Conservation (phyloP, 1,140 invertebrate genomes). For the Drosophila insularis region DNA sequence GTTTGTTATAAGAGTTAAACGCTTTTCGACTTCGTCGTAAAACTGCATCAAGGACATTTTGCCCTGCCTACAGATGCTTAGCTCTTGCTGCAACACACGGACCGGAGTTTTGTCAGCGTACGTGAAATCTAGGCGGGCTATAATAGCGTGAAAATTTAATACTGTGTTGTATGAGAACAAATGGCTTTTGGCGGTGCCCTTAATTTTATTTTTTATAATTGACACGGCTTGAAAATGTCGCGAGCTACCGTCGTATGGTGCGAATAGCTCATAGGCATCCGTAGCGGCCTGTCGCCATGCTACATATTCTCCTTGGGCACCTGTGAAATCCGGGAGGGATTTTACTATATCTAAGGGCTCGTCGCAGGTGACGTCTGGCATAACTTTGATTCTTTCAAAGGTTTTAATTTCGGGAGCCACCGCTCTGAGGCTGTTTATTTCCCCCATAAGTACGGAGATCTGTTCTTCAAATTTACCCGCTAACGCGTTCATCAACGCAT, state of each 20-base stretch:
- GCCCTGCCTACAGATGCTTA: background rate
- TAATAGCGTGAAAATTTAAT: background rate
- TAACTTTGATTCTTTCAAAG: too few species aligned
- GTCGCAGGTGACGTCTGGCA: background rate
- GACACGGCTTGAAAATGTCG: background rate
- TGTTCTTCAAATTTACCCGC: too few species aligned
- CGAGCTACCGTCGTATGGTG: too few species aligned
- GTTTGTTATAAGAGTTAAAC: background rate
- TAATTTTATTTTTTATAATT: background rate
- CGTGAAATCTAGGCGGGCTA: background rate
- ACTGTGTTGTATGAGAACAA: background rate
- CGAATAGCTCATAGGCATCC: background rate
- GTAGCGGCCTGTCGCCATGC: background rate
- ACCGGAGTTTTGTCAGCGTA: background rate
- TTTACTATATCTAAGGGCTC: background rate
- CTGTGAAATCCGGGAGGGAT: background rate
- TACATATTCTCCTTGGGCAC: background rate
- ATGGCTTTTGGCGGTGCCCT: background rate
- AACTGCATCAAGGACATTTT: background rate
- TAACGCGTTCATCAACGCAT: too few species aligned
- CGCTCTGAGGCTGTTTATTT: too few species aligned
- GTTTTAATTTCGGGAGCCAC: too few species aligned
- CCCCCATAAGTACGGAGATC: too few species aligned
- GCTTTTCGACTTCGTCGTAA: background rate
- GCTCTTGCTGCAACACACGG: background rate